phyloP scores from a whole-genome alignment of 2,797 vertebrate genomes.

The Tokudaia tokunoshimensis region DNA sequence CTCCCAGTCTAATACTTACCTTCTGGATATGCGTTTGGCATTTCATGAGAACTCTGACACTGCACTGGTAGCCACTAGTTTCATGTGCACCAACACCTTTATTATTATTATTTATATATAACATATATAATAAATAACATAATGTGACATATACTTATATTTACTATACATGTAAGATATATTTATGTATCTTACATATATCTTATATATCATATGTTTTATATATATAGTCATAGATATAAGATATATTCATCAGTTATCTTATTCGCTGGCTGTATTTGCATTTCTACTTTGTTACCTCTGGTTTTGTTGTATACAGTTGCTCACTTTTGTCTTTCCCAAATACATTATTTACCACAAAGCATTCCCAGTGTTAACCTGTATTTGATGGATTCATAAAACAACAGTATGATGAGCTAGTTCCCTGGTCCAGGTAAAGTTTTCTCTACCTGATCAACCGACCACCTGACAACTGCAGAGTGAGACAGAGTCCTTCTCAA shows the following conservation, averaged over 20 bases:
- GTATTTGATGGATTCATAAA: constrained; percentile 24
- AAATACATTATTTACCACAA: constrained; percentile 7
- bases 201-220: background rate
- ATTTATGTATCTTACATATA: background rate
- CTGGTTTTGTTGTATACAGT: background rate
- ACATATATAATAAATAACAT: background rate
- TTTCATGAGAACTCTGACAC: constrained; percentile 4
- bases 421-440: background rate
- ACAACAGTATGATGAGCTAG: background rate
- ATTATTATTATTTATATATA: background rate
- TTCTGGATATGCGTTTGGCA: constrained; percentile 15
- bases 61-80: background rate
- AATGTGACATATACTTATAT: background rate
- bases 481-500: constrained; percentile 47
- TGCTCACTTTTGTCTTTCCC: constrained; percentile 43
- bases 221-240: background rate
- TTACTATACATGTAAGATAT: background rate
- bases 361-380: constrained; percentile 36
- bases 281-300: constrained; percentile 38
- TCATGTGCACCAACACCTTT: constrained; percentile 31
- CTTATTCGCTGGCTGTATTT: background rate
- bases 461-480: background rate
- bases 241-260: background rate
- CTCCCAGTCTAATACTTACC: constrained; percentile 32
- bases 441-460: constrained; percentile 74